Evolutionary conservation across 2,113 vertebrate species (phyloP), one percentile per base, ranked within the genome.

Genomic region (Chlamydotis undulata): DNA sequence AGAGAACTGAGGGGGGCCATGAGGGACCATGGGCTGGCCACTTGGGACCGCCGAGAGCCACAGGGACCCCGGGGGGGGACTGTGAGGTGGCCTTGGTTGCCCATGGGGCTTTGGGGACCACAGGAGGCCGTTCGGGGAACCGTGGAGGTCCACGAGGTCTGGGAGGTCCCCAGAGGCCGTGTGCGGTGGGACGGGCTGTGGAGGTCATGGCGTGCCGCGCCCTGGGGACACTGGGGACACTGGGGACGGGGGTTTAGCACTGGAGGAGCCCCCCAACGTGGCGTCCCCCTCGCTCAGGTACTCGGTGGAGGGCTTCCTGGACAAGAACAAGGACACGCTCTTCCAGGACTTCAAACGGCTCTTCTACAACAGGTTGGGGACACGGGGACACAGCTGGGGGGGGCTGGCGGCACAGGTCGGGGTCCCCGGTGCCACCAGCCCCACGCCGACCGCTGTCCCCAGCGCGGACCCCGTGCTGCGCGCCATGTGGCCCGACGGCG

Each of bases 331-430:
- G 93, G 99, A 99, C 87, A 98, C 98, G 2, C 99, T 99, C 45
- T 99, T 99, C 97, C 99, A 99, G 89, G 99, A 99, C 93, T 99
- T 99, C 97, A 99, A 99, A 94, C 98, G 99, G 5, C 98, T 99
- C 79, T 98, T 99, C 97, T 99, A 98, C 95, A 99, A 99, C 98
- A 99, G 99, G 99, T 99, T 63, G 26, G 83, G 52, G 41, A 56
- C 45, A 15, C 18, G 23, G 37, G 45, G 35, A 37, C 33, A 11
- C 7, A 15, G 33, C 19, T 3, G 12, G 33, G 41, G 41, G 41
- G 24, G 41, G 63, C 9, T 25, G n/a, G 31, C 15, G 52, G 59
- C 39, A 10, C 14, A 41, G 41, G 41, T 41, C 12, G 41, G 41
- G 41, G 41, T 41, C 41, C 41, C 41, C 41, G 41, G 31, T 45